Evolutionary conservation across 2,888 invertebrate genomes (phyloP).

Genomic region (Apoda limacodes): DNA sequence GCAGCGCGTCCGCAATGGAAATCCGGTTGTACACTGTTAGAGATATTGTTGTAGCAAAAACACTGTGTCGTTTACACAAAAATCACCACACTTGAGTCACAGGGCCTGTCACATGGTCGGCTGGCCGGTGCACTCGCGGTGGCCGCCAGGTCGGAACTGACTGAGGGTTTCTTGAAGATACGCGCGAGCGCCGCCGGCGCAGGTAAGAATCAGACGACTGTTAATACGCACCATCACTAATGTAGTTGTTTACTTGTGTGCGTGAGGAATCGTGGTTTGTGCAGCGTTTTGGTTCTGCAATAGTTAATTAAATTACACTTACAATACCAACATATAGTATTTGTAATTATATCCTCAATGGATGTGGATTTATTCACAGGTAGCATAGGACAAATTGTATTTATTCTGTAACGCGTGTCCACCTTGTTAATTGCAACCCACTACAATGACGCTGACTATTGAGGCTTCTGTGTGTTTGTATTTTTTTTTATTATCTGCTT

Average conservation of each 20-base stretch:
- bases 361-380: too few species aligned
- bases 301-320: too few species aligned
- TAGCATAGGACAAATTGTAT: too few species aligned
- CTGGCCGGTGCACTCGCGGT: conserved; percentile 55
- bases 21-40: conserved; percentile 66
- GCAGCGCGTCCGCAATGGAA: conserved; percentile 49
- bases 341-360: too few species aligned
- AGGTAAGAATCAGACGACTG: conserved; percentile 52
- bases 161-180: conserved; percentile 61
- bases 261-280: conserved; percentile 14
- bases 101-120: conserved; percentile 52
- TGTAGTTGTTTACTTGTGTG: conserved; percentile 30
- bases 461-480: too few species aligned
- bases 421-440: too few species aligned
- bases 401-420: too few species aligned
- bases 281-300: conserved; percentile 24
- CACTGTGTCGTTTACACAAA: conserved; percentile 57
- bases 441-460: too few species aligned
- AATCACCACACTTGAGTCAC: conserved; percentile 62
- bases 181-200: conserved; percentile 43
- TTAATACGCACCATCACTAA: conserved; percentile 29
- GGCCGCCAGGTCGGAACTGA: conserved; percentile 65
- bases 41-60: conserved; percentile 61
- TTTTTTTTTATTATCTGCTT: too few species aligned
- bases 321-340: too few species aligned